Base-by-base conservation (phyloP, 2,888 invertebrate genomes). In the Nesidiocoris tenuis region DNA sequence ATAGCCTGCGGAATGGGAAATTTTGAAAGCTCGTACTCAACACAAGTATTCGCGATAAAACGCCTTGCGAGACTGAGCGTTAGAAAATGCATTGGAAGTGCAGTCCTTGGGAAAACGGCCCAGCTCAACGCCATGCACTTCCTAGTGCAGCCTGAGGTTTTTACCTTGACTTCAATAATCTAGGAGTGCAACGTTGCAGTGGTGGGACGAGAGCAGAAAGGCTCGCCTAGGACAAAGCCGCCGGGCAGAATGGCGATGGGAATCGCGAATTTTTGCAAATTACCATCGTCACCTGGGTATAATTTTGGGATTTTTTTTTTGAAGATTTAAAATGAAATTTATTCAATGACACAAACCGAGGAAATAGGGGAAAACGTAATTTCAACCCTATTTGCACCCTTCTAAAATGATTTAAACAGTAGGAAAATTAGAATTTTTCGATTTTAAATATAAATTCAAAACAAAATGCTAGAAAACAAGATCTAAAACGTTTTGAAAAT, bases 101-200 rank as follows among this genome's bases (percentile, higher is more conserved):
- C 39, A 39, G 39, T 39, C 39, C 39, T 39, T 39, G 39, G 39
- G 39, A 39, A n/a, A 39, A 39, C 39, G 39, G 39, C 39, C 39
- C 39, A 39, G 65, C 25, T 18, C 59, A 16, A 17, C 23, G 24
- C 25, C 61, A 72, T 72, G 72, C 72, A 72, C 61, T 72, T 72
- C 72, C 72, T 72, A 72, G 72, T 61, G 5, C 39, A 39, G 39
- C 39, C 12, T 39, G 39, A 39, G 39, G 39, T 39, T 39, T 39
- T 39, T 72, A 72, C 72, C 72, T 72, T 72, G 72, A 72, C 72
- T 72, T 39, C 61, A 61, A 72, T 72, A 39, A 61, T 63, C 72
- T 72, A 63, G 61, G 63, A 72, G 72, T 72, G 72, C 72, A 72
- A n/a, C n/a, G n/a, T n/a, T n/a, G 72, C 61, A 63, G 55, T 12